Percentiles rank a stretch among this genome's conserved stretches.
Evolutionary conservation across 2,797 vertebrate genomes (phyloP).

Genomic region (Syndactyla subalaris): DNA sequence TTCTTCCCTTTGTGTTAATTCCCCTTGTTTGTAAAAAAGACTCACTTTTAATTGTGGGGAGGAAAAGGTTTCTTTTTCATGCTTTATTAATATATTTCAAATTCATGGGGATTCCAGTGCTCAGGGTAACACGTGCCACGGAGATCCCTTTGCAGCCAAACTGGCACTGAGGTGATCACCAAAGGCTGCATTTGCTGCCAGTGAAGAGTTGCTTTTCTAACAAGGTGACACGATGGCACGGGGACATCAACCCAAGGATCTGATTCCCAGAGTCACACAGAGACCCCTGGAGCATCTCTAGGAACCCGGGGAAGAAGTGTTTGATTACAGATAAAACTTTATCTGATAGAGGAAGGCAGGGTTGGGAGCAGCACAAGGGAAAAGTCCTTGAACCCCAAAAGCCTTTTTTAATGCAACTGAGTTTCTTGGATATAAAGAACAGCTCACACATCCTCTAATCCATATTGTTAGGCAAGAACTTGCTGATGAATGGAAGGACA

Average conservation of each 20-base stretch:
- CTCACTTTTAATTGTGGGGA: neutral
- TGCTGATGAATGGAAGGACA: neutral
- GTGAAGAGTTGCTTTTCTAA: neutral
- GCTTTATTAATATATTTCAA: neutral
- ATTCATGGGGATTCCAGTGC: neutral
- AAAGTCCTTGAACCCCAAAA: neutral
- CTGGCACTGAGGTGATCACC: neutral
- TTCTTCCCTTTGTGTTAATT: neutral
- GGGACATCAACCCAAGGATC: neutral
- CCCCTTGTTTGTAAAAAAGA: neutral
- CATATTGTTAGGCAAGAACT: neutral
- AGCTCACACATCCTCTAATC: fast-evolving
- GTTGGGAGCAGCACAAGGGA: neutral
- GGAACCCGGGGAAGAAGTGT: neutral
- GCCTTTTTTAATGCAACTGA: neutral
- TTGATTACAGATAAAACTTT: neutral
- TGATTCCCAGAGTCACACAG: neutral
- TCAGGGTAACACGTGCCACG: neutral
- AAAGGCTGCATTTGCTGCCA: neutral
- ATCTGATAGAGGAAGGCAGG: neutral
- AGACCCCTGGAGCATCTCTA: neutral
- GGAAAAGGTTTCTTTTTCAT: neutral
- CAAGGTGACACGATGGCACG: neutral
- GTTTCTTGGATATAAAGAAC: neutral
- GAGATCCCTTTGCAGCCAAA: neutral